Evolutionary conservation across 2,888 invertebrate genomes (phyloP), one percentile per base, ranked within the genome.

Genomic region (Pseudanteris insignis): DNA sequence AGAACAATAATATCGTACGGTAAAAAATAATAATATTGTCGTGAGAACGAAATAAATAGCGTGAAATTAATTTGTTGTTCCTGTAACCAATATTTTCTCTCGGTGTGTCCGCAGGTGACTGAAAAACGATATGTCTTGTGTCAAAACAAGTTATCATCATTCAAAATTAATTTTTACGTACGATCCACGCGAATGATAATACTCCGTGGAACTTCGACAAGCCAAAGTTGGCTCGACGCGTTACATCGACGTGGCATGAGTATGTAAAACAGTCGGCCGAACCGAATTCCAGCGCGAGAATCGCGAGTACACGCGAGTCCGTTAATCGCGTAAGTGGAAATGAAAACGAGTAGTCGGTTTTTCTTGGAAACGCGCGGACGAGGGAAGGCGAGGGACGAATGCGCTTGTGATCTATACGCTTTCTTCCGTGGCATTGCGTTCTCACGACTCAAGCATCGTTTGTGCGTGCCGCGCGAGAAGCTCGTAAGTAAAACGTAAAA

Each of bases 281-380:
- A 34, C 41, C 41, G 14, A 53, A 53, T 59, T 46, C 47, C 59
- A 34, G 8, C 4, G 18, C 43, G 32, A 18, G 51, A 12, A 44
- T 37, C 38, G 48, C 41, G 46, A 21, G 32, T 44, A 25, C 50
- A 47, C 62, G 65, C 60, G 61, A 64, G 60, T 44, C 40, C 63
- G 68, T 71, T 74, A 75, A 77, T 77, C 73, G 77, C 68, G 70
- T 77, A 77, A 76, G 74, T 65, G 70, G 78, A 78, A 78, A 72
- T 72, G 73, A 70, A 75, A 76, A 75, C 74, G 65, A 70, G 74
- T 73, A 70, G 69, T 68, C 50, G 65, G 50, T 62, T 63, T 67
- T 76, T 18, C 75, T 74, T 65, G 46, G 68, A 74, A 76, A 75
- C 28, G 63, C 57, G 54, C 67, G 55, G 64, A 61, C 38, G 48